Evolutionary conservation across 2,888 invertebrate species (phyloP), one percentile per base, ranked within the genome.

Genomic region (Pristionchus entomophagus): DNA sequence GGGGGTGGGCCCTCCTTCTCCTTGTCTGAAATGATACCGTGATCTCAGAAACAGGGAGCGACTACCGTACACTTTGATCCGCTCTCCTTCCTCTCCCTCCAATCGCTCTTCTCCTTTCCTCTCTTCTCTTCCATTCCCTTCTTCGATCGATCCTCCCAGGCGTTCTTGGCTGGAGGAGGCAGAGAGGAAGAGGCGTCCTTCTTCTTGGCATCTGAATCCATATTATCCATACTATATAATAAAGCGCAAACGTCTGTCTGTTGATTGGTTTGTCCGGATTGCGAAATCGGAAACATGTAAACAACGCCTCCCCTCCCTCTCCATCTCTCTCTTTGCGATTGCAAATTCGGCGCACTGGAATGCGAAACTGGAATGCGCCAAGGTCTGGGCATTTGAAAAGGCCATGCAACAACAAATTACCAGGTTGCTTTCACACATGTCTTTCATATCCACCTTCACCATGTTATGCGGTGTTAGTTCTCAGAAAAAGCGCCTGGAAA

Each of bases 121-220:
- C 82, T 49, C 62, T 62, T 62, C 83, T 83, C 62, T 29, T 84
- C 49, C 26, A 29, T 45, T 51, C 84, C 62, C 65, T 62, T 65
- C 62, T 65, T 65, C 84, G 32, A 80, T 80, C 78, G 78, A 80
- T 82, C 82, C 22, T 82, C 82, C 59, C 82, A 82, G 56, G 82
- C 59, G 10, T n/a, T 82, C 82, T 80, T 80, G 59, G 26, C 12
- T 45, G n/a, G 65, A 38, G 65, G 32, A 29, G 65, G n/a, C n/a
- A 26, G 6, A 0, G 45, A 10, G 41, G 19, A 38, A 10, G 65
- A 19, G 14, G n/a, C 26, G 1, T 45, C 73, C 41, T 45, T 73
- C 41, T 41, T 41, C 12, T 14, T 3, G 0, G 73, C 41, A 6
- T 10, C 65, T 65, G 19, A 65, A 65, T 29, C 12, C 1, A 35